Percentiles rank a stretch among this genome's conserved stretches.
Conservation (phyloP, 2,113 vertebrate genomes). For the Dermatemys mawii region DNA sequence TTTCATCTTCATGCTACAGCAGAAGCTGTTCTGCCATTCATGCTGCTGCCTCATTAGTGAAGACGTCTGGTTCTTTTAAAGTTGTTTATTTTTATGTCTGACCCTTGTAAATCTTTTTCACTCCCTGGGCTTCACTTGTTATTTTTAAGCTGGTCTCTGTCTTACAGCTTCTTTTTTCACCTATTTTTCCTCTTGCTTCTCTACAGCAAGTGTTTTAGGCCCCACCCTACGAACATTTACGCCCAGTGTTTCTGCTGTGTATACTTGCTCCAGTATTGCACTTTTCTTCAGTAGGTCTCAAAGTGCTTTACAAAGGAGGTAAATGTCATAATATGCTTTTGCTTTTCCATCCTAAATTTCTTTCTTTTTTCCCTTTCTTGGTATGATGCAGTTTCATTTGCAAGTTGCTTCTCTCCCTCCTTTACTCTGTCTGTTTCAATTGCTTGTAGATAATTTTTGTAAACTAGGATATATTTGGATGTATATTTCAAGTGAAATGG, state of each 20-base stretch:
- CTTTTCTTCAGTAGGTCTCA: too few species aligned
- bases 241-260: background rate
- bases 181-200: background rate
- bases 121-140: background rate
- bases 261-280: too few species aligned
- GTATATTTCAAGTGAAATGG: background rate
- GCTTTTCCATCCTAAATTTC: background rate
- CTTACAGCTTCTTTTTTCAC: background rate
- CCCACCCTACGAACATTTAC: background rate
- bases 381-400: background rate
- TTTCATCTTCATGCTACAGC: background rate
- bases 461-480: background rate
- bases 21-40: background rate
- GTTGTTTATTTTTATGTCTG: background rate
- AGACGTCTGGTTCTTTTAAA: slow-evolving; percentile 8
- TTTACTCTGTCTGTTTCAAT: slow-evolving; percentile 22
- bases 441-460: background rate
- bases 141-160: background rate
- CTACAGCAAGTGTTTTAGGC: background rate
- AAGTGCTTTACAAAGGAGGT: too few species aligned
- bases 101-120: background rate
- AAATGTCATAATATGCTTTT: background rate
- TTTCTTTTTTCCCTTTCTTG: background rate
- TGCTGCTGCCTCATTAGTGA: background rate
- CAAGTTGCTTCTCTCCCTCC: background rate